A percentile compares a stretch with the other conserved stretches of the same genome.
phyloP scores from a whole-genome alignment of 2,113 vertebrate species.

The Drymodes brunneopygia region DNA sequence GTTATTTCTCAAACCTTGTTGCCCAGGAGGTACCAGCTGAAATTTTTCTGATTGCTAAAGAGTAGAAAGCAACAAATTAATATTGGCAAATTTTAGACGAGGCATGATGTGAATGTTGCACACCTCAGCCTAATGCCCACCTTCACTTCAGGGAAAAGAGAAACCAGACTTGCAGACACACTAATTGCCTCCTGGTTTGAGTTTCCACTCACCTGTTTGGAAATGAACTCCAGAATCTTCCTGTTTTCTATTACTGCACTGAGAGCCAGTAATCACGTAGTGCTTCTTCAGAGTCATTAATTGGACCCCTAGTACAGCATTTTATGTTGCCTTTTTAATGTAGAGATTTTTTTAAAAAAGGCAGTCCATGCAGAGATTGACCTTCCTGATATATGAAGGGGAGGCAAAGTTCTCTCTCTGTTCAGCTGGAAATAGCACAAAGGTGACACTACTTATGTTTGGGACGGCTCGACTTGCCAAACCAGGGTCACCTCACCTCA shows the following conservation, averaged over 20 bases:
- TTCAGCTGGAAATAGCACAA: neutral
- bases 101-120: neutral
- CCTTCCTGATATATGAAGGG: neutral
- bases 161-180: conserved; percentile 24
- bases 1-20: conserved; percentile 9
- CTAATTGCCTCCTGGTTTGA: neutral
- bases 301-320: neutral
- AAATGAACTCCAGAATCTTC: neutral
- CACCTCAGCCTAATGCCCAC: neutral
- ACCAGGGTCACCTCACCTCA: neutral
- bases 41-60: conserved; percentile 42
- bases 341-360: neutral
- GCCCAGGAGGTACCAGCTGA: neutral
- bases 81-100: conserved; percentile 4
- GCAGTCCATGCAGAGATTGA: rapidly evolving
- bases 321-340: neutral
- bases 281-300: neutral
- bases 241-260: neutral
- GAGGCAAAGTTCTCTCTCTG: neutral
- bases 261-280: neutral
- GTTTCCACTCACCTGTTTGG: neutral
- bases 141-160: conserved; percentile 20
- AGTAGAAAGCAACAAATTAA: neutral
- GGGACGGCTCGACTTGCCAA: neutral
- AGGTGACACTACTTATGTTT: neutral